Base-by-base conservation (phyloP, 1,140 invertebrate genomes). In the Philopotamus ludificatus region DNA sequence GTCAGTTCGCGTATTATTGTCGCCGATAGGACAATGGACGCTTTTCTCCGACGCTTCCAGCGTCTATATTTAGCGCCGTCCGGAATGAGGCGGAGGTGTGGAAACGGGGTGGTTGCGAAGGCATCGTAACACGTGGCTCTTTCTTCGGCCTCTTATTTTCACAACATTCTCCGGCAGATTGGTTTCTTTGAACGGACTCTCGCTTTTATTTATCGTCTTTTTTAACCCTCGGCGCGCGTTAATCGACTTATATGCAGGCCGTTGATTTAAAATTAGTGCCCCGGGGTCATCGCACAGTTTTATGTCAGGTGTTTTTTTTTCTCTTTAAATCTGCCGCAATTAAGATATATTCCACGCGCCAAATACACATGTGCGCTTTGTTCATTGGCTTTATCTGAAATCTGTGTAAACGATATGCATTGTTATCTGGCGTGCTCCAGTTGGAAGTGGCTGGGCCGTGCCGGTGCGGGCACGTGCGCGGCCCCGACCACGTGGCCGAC, bases 401-500 rank as follows among this genome's bases (percentile, higher is more conserved):
- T n/a, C n/a, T n/a, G n/a, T n/a, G n/a, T n/a, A n/a, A n/a, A n/a
- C 34, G 34, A 8, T n/a, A n/a, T n/a, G n/a, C n/a, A n/a, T n/a
- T n/a, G n/a, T n/a, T n/a, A n/a, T n/a, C n/a, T n/a, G n/a, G n/a
- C n/a, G 28, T 34, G 12, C 4, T 34, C 28, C 12, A 34, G 28
- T 34, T 7, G 28, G 28, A 55, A 39, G 42, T 49, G 44, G 42
- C 34, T 59, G n/a, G 18, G 25, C 15, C 54, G 28, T 28, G 9
- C 42, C 42, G 42, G 50, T 9, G 39, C 47, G 60, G 50, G 61
- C 51, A 54, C 50, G 51, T 45, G 50, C 57, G 57, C 61, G 61
- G 50, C 28, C 50, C n/a, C 49, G 39, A 54, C 61, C 61, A 63
- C 61, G 61, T 63, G 61, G 61, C n/a, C 53, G 16, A 23, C 53